Evolutionary conservation across 2,113 vertebrate genomes (phyloP).

Genomic region (Hystrix brachyura): DNA sequence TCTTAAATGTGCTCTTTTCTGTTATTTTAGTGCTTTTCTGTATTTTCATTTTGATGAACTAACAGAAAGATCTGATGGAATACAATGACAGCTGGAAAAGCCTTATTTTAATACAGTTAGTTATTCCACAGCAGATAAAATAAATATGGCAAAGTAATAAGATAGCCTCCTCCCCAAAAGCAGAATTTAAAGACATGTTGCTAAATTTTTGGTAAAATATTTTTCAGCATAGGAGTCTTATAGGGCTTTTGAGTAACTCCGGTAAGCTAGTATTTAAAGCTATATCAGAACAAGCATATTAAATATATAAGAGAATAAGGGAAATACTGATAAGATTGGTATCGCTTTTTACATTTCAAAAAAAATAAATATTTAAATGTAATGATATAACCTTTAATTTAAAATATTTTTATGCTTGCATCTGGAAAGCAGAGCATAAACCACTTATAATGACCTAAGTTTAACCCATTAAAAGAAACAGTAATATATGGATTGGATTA

Average conservation of each 20-base stretch:
- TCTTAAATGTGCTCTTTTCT: background rate
- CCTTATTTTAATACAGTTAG: background rate
- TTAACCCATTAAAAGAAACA: background rate
- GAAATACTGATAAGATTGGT: background rate
- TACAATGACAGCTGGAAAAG: background rate
- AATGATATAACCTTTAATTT: background rate
- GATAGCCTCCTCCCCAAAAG: background rate
- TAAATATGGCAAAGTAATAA: background rate
- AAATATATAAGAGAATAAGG: background rate
- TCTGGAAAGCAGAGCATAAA: background rate
- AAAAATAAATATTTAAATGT: background rate
- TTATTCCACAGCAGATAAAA: background rate
- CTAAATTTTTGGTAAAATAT: background rate
- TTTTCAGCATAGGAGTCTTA: background rate
- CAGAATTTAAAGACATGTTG: background rate
- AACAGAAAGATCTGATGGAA: conserved; percentile 4
- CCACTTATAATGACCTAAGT: background rate
- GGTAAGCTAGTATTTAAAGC: background rate
- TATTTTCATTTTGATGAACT: conserved; percentile 24
- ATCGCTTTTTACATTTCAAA: background rate
- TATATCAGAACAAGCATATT: background rate
- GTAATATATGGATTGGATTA: background rate
- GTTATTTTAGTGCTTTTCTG: conserved; percentile 1
- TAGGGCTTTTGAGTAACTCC: background rate
- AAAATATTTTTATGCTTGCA: background rate